These are phyloP conservation scores for Madoqua kirkii DNA, from an alignment of 2,113 vertebrate species.

Conservation along the genomic window DNA sequence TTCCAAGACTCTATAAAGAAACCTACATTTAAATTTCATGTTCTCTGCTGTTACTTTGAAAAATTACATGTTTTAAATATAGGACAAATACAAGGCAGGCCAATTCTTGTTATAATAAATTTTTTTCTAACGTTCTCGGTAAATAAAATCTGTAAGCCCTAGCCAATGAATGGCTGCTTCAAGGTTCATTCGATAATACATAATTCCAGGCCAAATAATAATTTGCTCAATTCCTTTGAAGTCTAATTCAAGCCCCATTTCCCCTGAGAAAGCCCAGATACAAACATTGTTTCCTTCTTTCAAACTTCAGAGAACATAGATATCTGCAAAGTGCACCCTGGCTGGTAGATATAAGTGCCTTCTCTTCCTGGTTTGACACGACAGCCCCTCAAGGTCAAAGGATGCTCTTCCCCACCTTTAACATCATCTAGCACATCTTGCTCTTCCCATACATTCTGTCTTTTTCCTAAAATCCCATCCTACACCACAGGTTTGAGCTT, in stretches of 20 bases:
- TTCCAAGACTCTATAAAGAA: conserved; percentile 70
- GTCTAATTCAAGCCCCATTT: conserved; percentile 66
- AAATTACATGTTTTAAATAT: conserved; percentile 74
- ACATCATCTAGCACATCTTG: background rate
- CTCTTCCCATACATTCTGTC: background rate
- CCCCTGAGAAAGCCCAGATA: conserved; percentile 43
- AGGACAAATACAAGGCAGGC: conserved; percentile 69
- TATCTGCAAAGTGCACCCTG: background rate
- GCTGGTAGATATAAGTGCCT: background rate
- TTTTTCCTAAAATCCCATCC: background rate
- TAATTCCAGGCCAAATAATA: conserved; percentile 69
- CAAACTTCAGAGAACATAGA: background rate
- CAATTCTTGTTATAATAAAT: conserved; percentile 70
- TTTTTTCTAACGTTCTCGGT: conserved; percentile 59
- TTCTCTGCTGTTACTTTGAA: conserved; percentile 68
- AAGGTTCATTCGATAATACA: conserved; percentile 63
- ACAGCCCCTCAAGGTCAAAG: conserved; percentile 10
- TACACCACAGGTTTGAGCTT: background rate
- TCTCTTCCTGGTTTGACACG: background rate
- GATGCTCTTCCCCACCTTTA: background rate
- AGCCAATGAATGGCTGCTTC: conserved; percentile 63
- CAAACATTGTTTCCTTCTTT: conserved; percentile 29
- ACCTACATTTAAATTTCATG: conserved; percentile 71
- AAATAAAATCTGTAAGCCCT: conserved; percentile 66
- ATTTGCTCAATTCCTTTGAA: conserved; percentile 67